Evolutionary conservation across 2,797 vertebrate species (phyloP), one percentile per base, ranked within the genome.

Genomic region (Crocodylus rhombifer): DNA sequence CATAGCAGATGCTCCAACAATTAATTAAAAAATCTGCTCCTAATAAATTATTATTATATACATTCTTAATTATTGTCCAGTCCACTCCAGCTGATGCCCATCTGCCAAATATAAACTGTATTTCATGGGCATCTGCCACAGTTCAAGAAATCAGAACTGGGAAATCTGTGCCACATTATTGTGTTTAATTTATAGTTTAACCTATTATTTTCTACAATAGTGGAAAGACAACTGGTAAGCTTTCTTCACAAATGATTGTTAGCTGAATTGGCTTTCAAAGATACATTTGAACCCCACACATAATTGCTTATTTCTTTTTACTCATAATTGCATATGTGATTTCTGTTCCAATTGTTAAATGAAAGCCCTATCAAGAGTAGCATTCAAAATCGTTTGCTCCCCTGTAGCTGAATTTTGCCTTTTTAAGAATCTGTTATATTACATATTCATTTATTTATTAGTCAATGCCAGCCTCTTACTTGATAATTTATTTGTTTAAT

Each of bases 381-480:
- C 28, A 23, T 84, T 94, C 81, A 82, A 84, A 91, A 77, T 93
- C 83, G 61, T 42, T 92, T 86, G 16, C 14, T 82, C 64, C 88
- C 12, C 18, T 84, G 2, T 79, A 90, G 33, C 16, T 80, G 3
- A 79, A 62, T 84, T 92, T 90, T 51, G 73, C 86, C 36, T 9
- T 25, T 73, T 16, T 7, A 10, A 82, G 7, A 33, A 17, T 57
- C 61, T 87, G 87, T 83, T 4, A 23, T 65, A 11, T 88, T 86
- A 14, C 11, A 63, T 91, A 90, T 95, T 81, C 76, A 62, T 74
- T 93, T 5, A 57, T 78, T 69, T 69, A 69, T 69, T 69, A 18
- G 7, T 78, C 74, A 62, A 84, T 77, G 12, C 33, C 69, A 61
- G 14, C 6, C 30, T 80, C 10, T 57, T 9, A 4, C 14, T 20